These are phyloP conservation scores for Sisyra nigra DNA, from an alignment of 2,888 invertebrate species.

Conservation along the genomic window DNA sequence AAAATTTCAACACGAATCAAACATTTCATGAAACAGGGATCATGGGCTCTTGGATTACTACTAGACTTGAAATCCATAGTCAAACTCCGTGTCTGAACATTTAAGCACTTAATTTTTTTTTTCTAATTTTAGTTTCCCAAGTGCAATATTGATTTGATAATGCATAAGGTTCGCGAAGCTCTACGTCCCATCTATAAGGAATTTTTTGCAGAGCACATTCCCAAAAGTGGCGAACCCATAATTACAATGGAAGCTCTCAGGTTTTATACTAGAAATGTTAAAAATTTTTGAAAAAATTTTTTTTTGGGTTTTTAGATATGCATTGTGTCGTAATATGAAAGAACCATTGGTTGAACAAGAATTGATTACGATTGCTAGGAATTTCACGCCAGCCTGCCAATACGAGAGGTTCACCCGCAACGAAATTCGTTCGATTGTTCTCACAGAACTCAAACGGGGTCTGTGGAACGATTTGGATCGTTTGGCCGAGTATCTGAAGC, in stretches of 20 bases:
- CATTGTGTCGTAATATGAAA: slow-evolving; percentile 47
- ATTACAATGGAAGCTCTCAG: slow-evolving; percentile 27
- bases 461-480: slow-evolving; percentile 55
- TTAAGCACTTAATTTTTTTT: too few species aligned
- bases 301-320: slow-evolving; percentile 36
- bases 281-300: slow-evolving; percentile 12
- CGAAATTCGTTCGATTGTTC: slow-evolving; percentile 39
- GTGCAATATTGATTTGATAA: slow-evolving; percentile 52
- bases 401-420: slow-evolving; percentile 24
- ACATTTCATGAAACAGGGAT: too few species aligned
- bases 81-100: too few species aligned
- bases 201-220: slow-evolving; percentile 54
- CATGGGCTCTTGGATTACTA: too few species aligned
- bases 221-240: slow-evolving; percentile 19
- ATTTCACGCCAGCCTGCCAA: slow-evolving; percentile 46
- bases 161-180: slow-evolving; percentile 56
- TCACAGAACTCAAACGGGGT: slow-evolving; percentile 51
- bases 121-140: slow-evolving; percentile 57
- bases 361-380: slow-evolving; percentile 56
- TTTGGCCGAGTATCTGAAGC: slow-evolving; percentile 38
- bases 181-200: slow-evolving; percentile 55
- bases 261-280: slow-evolving; percentile 19
- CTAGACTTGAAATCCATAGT: too few species aligned
- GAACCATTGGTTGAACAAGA: slow-evolving; percentile 64
- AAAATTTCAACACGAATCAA: too few species aligned